Evolutionary conservation across 2,888 invertebrate species (phyloP), one percentile per base, ranked within the genome.

Genomic region (Mesorhabditis belari): DNA sequence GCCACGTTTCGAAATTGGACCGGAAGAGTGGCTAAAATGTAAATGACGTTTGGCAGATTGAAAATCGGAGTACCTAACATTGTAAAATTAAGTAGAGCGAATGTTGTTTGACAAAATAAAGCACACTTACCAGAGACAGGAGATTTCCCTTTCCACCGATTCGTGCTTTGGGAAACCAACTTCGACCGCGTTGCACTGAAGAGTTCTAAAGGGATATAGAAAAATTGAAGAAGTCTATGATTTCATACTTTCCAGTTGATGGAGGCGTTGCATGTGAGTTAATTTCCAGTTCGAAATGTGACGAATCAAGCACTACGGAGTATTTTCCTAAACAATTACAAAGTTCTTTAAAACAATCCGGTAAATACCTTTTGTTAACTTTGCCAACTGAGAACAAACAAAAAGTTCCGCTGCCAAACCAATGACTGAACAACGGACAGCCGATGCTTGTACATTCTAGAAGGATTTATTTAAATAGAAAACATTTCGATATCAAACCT

Each of bases 381-480:
- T 87, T 59, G 91, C 89, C 66, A 98, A 83, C 78, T 88, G 87
- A 75, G 89, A 89, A 81, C 92, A 94, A 28, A 96, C 88, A 71
- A 90, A 87, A 9, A 98, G 89, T 85, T 98, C 96, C 2, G 96
- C 96, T 4, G 94, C 90, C 54, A 98, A 83, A 49, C 94, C 93
- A 76, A 98, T 91, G 1, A 96, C 90, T 17, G 94, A 95, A 81
- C 92, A 92, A 60, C 94, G 86, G 53, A 98, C 88, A 52, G 91
- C 89, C 58, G 82, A 82, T 87, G 89, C 85, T 83, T 91, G 91
- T 58, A 75, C 60, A 55, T 59, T 55, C 74, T 74, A 55, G 29
- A 64, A 58, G n/a, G n/a, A 9, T 19, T 6, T 23, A 9, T 21
- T 23, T 21, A n/a, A 6, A 6, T 23, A n/a, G 19, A 9, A 35